phyloP scores from a whole-genome alignment of 2,888 invertebrate genomes.

The Melinaea menophilus region DNA sequence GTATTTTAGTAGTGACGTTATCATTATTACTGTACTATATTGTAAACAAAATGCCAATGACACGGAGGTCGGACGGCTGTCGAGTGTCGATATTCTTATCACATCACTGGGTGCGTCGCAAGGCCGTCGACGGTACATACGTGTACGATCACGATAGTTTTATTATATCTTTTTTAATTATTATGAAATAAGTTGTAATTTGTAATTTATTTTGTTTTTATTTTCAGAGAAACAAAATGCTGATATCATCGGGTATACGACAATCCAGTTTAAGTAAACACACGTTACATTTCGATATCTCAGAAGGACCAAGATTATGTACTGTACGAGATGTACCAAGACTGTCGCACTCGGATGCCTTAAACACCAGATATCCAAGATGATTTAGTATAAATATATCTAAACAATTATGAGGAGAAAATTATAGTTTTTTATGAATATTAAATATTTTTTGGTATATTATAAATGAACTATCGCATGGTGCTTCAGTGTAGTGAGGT shows the following conservation, averaged over 20 bases:
- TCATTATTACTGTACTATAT: conserved; percentile 56
- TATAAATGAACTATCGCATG: conserved; percentile 40
- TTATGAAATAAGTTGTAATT: conserved; percentile 25
- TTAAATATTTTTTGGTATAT: conserved; percentile 50
- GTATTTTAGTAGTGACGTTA: conserved; percentile 42
- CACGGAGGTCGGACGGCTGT: conserved; percentile 52
- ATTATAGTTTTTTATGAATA: conserved; percentile 44
- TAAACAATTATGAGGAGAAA: conserved; percentile 47
- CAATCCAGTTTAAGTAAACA: conserved; percentile 33
- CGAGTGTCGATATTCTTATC: conserved; percentile 65
- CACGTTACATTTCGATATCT: conserved; percentile 19
- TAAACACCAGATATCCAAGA: conserved; percentile 60
- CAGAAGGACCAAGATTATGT: conserved; percentile 43
- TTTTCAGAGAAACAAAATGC: conserved; percentile 63
- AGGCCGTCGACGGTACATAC: conserved; percentile 61
- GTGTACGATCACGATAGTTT: conserved; percentile 46
- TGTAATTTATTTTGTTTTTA: conserved; percentile 9
- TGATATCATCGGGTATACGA: conserved; percentile 45
- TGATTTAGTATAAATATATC: conserved; percentile 51
- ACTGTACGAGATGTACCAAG: conserved; percentile 43
- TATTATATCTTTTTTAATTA: conserved; percentile 43
- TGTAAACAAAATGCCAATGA: conserved; percentile 74
- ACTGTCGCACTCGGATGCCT: conserved; percentile 64
- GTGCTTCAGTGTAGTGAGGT: conserved; percentile 65
- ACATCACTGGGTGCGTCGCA: conserved; percentile 66